phyloP scores from a whole-genome alignment of 2,797 vertebrate genomes.

The Onychomys leucogaster region DNA sequence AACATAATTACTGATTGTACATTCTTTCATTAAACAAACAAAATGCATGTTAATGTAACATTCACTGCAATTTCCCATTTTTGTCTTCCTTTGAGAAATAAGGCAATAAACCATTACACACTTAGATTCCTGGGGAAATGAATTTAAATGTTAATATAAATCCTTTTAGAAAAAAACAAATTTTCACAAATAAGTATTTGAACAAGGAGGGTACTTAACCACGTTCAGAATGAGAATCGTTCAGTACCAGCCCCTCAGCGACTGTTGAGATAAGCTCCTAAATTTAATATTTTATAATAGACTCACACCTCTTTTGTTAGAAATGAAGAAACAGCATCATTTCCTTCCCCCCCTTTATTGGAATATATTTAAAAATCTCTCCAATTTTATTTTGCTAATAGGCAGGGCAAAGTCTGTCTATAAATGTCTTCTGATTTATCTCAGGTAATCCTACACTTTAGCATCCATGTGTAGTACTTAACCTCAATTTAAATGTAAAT shows the following conservation, averaged over 20 bases:
- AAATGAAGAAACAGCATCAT: conserved; percentile 78
- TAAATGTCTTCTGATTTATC: conserved; percentile 83
- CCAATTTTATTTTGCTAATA: conserved; percentile 84
- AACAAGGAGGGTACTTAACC: conserved; percentile 84
- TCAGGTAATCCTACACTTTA: conserved; percentile 85
- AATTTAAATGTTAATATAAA: conserved; percentile 86
- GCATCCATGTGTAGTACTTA: conserved; percentile 87
- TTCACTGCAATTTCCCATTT: conserved; percentile 80
- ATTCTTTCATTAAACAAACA: conserved; percentile 83
- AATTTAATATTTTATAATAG: conserved; percentile 86
- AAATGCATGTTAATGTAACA: conserved; percentile 79
- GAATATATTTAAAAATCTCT: conserved; percentile 81
- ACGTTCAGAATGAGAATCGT: conserved; percentile 80
- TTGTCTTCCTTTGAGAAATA: conserved; percentile 82
- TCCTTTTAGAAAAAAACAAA: conserved; percentile 84
- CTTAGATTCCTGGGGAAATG: conserved; percentile 83
- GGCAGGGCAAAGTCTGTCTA: conserved; percentile 78
- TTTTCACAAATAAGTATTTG: conserved; percentile 85
- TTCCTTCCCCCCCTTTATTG: conserved; percentile 75
- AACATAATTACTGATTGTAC: conserved; percentile 79
- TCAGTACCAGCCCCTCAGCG: conserved; percentile 75
- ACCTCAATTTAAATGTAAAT: conserved; percentile 92
- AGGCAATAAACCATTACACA: conserved; percentile 83
- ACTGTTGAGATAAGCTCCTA: conserved; percentile 83
- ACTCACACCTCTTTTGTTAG: conserved; percentile 81